Evolutionary conservation across 2,888 invertebrate genomes (phyloP), one percentile per base, ranked within the genome.

Genomic region (Drosophila vallismaia): DNA sequence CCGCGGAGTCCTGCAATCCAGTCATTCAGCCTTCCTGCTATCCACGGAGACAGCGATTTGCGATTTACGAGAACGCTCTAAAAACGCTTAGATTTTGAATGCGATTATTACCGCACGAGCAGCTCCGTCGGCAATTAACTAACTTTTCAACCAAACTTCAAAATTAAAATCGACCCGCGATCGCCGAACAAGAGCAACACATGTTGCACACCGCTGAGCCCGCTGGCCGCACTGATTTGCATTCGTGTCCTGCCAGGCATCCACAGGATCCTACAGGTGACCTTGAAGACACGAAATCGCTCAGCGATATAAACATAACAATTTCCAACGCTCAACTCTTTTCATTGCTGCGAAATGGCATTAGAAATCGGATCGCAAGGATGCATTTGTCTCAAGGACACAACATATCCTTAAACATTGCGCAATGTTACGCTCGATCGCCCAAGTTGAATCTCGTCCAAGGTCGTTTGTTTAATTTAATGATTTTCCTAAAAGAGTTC

Each of bases 51-150:
- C 54, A 66, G 58, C 88, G 76, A 84, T 81, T 89, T 76, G 79
- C 40, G 79, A 75, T 81, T 78, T 86, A 80, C 81, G 86, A 85
- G 67, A 71, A 55, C 76, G 67, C 72, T 79, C 87, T 77, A 85
- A 86, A 77, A 85, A 74, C 79, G 86, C 77, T 88, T 87, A 82
- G 77, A 88, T 87, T 85, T 82, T 48, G 74, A 73, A 85, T 74
- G 75, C 71, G 67, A 71, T 74, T 75, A 62, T 44, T 12, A 33
- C 33, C 19, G 51, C 72, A 77, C 74, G 85, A 69, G 71, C 19
- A 28, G 50, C 55, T 40, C 50, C 55, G 69, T 33, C 76, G 64
- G 75, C 77, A 78, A 63, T 81, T 73, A 58, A 74, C 31, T 6
- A 67, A 60, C 57, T 67, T 69, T 53, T 66, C 53, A 31, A 36